Conservation (phyloP, 2,797 vertebrate genomes). For the Sciurus vulgaris region DNA sequence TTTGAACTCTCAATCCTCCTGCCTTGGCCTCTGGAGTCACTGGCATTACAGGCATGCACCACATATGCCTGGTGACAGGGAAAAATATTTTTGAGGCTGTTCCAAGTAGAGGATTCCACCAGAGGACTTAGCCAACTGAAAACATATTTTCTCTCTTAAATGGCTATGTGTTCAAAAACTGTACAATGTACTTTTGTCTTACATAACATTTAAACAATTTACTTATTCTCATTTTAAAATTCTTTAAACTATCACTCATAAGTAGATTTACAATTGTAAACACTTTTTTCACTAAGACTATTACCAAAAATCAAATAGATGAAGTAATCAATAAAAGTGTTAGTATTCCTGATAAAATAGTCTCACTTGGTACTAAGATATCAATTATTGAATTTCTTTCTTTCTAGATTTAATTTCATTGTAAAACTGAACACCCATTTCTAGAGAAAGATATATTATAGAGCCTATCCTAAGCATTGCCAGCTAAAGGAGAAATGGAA, state of each 20-base stretch:
- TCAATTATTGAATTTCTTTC: background rate
- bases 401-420: background rate
- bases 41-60: too few relatives aligned
- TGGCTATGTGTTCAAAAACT: background rate
- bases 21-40: too few relatives aligned
- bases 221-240: conserved; percentile 17
- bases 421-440: background rate
- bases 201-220: background rate
- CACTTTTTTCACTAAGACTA: background rate
- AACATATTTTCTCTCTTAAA: background rate
- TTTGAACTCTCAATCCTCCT: too few relatives aligned
- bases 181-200: background rate
- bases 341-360: background rate
- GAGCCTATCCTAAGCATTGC: background rate
- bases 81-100: background rate
- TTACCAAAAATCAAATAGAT: background rate
- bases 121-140: background rate
- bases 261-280: background rate
- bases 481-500: background rate
- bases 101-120: background rate
- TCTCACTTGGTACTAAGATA: background rate
- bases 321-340: background rate
- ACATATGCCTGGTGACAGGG: too few relatives aligned
- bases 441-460: background rate
- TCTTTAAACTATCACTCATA: background rate